These are phyloP conservation scores for Drosophila nannoptera DNA, from an alignment of 1,140 invertebrate genomes.

Conservation along the genomic window DNA sequence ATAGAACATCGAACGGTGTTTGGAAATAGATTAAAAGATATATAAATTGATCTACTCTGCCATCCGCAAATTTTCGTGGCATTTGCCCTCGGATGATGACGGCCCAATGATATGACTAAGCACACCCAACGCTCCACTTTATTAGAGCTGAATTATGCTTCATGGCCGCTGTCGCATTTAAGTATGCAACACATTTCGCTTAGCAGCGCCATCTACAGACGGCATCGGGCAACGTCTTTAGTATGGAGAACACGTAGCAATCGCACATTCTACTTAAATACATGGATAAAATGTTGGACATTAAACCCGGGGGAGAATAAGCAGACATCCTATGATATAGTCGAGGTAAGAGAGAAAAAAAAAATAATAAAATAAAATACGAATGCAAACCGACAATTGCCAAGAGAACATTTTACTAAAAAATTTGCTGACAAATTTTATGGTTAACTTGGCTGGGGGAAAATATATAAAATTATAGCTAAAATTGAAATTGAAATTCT, in stretches of 20 bases:
- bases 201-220: conserved; percentile 27
- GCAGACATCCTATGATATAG: conserved; percentile 21
- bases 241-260: conserved; percentile 62
- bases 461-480: conserved; percentile 21
- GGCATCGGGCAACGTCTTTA: conserved; percentile 35
- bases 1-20: no score
- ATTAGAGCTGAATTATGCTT: conserved; percentile 67
- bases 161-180: conserved; percentile 40
- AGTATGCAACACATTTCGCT: conserved; percentile 36
- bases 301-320: conserved; percentile 37
- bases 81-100: conserved; percentile 17
- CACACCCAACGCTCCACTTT: conserved; percentile 50
- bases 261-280: conserved; percentile 65
- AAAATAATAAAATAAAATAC: neutral
- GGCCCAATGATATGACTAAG: conserved; percentile 31
- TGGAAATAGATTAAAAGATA: no score
- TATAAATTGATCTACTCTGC: no score
- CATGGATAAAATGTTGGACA: conserved; percentile 68
- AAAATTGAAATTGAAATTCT: conserved; percentile 50
- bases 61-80: neutral
- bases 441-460: conserved; percentile 49
- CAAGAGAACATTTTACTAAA: conserved; percentile 11
- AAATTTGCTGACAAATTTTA: conserved; percentile 51
- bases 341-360: neutral
- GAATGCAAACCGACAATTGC: conserved; percentile 10